These are phyloP conservation scores for Cantharis rufa DNA, from an alignment of 2,888 invertebrate species.

Conservation along the genomic window DNA sequence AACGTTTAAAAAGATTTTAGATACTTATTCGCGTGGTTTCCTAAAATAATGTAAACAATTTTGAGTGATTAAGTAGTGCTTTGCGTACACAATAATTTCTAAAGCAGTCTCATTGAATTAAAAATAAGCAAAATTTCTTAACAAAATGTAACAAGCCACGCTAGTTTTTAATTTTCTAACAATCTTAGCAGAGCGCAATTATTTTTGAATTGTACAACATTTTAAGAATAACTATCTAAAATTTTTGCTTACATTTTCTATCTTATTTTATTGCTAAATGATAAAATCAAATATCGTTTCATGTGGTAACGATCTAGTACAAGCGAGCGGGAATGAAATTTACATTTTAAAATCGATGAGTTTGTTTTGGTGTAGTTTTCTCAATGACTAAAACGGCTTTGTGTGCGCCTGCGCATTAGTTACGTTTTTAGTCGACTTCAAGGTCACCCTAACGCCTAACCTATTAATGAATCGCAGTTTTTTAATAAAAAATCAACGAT, in stretches of 20 bases:
- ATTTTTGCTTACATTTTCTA: neutral
- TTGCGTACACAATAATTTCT: conserved; percentile 7
- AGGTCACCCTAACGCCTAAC: neutral
- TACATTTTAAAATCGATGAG: neutral
- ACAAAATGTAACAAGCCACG: neutral
- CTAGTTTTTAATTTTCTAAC: neutral
- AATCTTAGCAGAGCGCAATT: neutral
- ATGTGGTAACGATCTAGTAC: neutral
- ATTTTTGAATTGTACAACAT: neutral
- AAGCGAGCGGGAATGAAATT: neutral
- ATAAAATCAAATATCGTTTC: neutral
- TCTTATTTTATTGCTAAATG: conserved; percentile 9
- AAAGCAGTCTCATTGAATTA: conserved; percentile 13
- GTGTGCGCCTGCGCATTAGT: neutral
- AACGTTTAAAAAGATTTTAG: neutral
- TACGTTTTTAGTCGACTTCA: neutral
- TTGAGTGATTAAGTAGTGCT: neutral
- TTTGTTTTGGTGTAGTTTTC: neutral
- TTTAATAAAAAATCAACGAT: neutral
- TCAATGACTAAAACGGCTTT: neutral
- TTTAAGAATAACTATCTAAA: conserved; percentile 1
- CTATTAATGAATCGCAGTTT: neutral
- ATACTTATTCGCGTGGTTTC: neutral
- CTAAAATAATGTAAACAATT: neutral
- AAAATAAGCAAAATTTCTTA: conserved; percentile 8